These are phyloP conservation scores for Automeris io DNA, from an alignment of 2,888 invertebrate genomes.

Conservation along the genomic window DNA sequence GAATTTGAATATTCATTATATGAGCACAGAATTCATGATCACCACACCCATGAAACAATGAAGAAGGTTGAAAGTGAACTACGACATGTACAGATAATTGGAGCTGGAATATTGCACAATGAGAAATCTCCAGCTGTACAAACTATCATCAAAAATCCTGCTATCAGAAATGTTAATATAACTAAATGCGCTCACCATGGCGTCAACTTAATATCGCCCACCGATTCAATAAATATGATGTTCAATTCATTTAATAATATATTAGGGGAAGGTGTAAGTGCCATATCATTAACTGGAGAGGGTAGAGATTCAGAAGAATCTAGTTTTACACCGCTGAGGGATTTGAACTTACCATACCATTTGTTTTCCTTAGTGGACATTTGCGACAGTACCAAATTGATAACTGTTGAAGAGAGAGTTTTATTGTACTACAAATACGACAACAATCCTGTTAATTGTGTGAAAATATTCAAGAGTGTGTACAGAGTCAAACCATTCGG, in stretches of 20 bases:
- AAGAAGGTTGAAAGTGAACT: slow-evolving; percentile 85
- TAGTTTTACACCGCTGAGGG: slow-evolving; percentile 90
- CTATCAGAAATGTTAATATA: slow-evolving; percentile 88
- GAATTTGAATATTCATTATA: slow-evolving; percentile 93
- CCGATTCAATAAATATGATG: slow-evolving; percentile 86
- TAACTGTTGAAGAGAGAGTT: slow-evolving; percentile 92
- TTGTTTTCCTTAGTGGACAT: slow-evolving; percentile 96
- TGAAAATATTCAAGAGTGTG: slow-evolving; percentile 95
- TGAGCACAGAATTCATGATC: slow-evolving; percentile 88
- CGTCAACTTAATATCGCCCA: slow-evolving; percentile 92
- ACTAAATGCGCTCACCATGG: slow-evolving; percentile 92
- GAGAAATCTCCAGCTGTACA: slow-evolving; percentile 96
- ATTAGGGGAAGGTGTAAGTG: slow-evolving; percentile 92
- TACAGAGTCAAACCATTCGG: slow-evolving; percentile 92
- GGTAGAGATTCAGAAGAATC: slow-evolving; percentile 91
- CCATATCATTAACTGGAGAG: slow-evolving; percentile 94
- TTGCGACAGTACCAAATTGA: slow-evolving; percentile 95
- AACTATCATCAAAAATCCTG: slow-evolving; percentile 91
- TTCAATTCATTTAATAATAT: slow-evolving; percentile 86
- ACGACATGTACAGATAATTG: slow-evolving; percentile 88
- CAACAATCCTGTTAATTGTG: slow-evolving; percentile 96
- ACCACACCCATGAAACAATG: slow-evolving; percentile 84
- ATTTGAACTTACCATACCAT: slow-evolving; percentile 90
- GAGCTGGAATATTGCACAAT: slow-evolving; percentile 96
- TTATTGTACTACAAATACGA: slow-evolving; percentile 98